Conservation (phyloP, 92 coral and sea anemone species). For the Parazoanthus darwini region DNA sequence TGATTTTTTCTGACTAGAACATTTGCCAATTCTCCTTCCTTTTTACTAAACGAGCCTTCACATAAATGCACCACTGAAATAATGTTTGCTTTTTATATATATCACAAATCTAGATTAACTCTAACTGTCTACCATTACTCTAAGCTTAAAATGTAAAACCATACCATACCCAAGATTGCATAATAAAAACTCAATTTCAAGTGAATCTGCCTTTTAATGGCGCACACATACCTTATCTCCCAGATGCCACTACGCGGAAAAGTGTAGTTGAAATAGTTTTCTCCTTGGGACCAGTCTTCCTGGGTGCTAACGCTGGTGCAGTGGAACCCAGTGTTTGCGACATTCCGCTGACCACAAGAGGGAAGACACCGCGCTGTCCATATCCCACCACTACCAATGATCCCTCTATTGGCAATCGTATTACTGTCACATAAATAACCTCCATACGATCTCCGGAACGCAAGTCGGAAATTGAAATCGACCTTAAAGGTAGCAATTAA, state of each 20-base stretch:
- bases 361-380: slow-evolving; percentile 40
- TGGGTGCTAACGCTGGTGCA: slow-evolving; percentile 49
- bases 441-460: slow-evolving; percentile 44
- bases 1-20: too few species aligned
- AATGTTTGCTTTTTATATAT: too few species aligned
- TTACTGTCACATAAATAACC: slow-evolving; percentile 38
- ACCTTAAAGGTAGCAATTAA: background rate
- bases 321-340: slow-evolving; percentile 43
- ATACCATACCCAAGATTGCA: too few species aligned
- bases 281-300: slow-evolving; percentile 63
- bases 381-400: slow-evolving; percentile 31
- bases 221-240: background rate
- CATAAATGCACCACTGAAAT: too few species aligned
- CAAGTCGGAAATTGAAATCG: slow-evolving; percentile 55
- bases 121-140: too few species aligned
- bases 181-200: too few species aligned
- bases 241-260: slow-evolving; percentile 11
- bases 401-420: slow-evolving; percentile 9
- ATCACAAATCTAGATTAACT: too few species aligned
- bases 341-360: background rate
- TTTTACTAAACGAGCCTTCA: too few species aligned
- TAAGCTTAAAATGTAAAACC: too few species aligned
- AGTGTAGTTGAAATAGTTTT: slow-evolving; percentile 51
- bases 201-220: too few species aligned
- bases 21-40: too few species aligned